Evolutionary conservation across 2,888 invertebrate species (phyloP), one percentile per base, ranked within the genome.

Genomic region (Apoda limacodes): DNA sequence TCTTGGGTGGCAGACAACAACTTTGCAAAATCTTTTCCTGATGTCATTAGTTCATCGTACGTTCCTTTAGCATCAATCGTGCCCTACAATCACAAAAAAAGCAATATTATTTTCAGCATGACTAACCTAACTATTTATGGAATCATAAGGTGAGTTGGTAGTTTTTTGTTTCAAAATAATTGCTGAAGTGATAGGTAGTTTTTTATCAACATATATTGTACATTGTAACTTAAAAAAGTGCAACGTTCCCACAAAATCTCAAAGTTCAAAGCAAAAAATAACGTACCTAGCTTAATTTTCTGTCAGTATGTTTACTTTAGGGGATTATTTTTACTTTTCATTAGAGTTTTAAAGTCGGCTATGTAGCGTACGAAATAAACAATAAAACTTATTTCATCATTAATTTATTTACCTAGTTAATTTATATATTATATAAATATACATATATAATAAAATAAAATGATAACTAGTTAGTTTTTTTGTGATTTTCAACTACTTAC

Each of bases 1-100:
- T 82, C 80, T 22, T 82, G 82, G 13, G 66, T 58, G n/a, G 75
- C 59, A 1, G 68, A 62, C 39, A 86, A 50, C 40, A 86, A 50
- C 55, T 85, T 83, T 0, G 85, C 83, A 35, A 88, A 85, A 48
- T 87, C 83, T 61, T 85, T 74, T 9, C 85, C 84, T 1, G 83
- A 82, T 9, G 65, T 68, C 28, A 81, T 60, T 7, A 87, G 52
- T 37, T 87, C 84, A 4, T 78, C 65, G 41, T 84, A 86, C 0
- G 83, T 83, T 15, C 87, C 88, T 49, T 83, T 80, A 3, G 82
- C 80, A 48, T 84, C 82, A 15, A 87, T 69, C 14, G 51, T 39
- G 3, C 87, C 87, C 80, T 87, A 55, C 26, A 28, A 33, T 4
- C 17, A 35, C 19, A n/a, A 11, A 15, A 5, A n/a, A n/a, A n/a